Base-by-base conservation (phyloP, 2,888 invertebrate species). In the Zeuzera pyrina region DNA sequence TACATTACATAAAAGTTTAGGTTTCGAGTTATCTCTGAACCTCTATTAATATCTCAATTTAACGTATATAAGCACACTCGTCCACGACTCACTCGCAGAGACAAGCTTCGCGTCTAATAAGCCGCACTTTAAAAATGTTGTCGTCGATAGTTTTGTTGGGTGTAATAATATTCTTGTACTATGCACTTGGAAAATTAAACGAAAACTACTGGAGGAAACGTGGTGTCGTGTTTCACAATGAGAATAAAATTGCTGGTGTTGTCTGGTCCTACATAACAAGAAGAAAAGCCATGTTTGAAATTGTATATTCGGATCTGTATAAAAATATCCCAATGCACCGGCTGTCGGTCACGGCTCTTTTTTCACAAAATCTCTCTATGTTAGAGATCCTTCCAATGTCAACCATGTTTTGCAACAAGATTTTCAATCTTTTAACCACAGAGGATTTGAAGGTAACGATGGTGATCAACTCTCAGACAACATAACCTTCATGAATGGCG, bases 131-230 rank as follows among this genome's bases (percentile, higher is more conserved):
- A n/a, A n/a, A n/a, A n/a, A n/a, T n/a, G n/a, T n/a, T n/a, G n/a
- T n/a, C n/a, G n/a, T n/a, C n/a, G n/a, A n/a, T n/a, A n/a, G n/a
- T n/a, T n/a, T n/a, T n/a, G n/a, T n/a, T n/a, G n/a, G n/a, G n/a
- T n/a, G n/a, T n/a, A n/a, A n/a, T n/a, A n/a, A n/a, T n/a, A n/a
- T n/a, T n/a, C n/a, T n/a, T n/a, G n/a, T n/a, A n/a, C n/a, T n/a
- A n/a, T n/a, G n/a, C n/a, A n/a, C n/a, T n/a, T 19, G 38, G 38
- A 12, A 16, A 19, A 11, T 57, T 56, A 30, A 68, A 70, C 45
- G 51, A 67, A 26, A 15, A 26, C 2, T 72, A 72, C 30, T 72
- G 72, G 70, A 61, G 43, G 12, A 68, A 53, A 41, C 63, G 66
- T 7, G 64, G 66, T 0, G 68, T 71, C 0, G 26, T 37, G 2